Evolutionary conservation across 2,797 vertebrate species (phyloP).

Genomic region (Gorsachius magnificus): DNA sequence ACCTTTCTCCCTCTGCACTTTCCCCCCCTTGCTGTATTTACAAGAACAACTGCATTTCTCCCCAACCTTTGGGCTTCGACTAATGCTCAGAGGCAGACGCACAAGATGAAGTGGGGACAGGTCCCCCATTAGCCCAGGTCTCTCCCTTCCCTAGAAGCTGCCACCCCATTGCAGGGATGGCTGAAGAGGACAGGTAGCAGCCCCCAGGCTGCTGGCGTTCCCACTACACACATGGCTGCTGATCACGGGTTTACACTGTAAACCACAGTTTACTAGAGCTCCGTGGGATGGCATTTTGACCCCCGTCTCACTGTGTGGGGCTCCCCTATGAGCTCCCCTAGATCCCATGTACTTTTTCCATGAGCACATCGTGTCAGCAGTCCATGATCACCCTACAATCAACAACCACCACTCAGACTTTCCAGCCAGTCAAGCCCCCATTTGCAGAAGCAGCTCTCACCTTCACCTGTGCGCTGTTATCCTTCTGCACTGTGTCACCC

Average conservation of each 20-base stretch:
- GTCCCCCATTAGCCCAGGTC: no score
- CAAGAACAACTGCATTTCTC: neutral
- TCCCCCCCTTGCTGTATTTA: neutral
- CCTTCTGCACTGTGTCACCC: neutral
- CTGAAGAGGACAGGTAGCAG: neutral
- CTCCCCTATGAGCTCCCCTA: neutral
- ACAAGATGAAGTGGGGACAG: neutral
- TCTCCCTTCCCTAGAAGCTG: neutral
- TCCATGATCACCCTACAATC: neutral
- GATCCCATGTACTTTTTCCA: neutral
- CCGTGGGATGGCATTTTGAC: neutral
- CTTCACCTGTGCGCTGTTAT: neutral
- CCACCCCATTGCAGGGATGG: neutral
- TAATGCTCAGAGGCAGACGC: neutral
- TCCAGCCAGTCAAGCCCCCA: neutral
- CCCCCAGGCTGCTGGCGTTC: neutral
- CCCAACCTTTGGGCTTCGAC: neutral
- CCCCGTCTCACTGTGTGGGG: accelerated
- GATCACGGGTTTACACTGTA: neutral
- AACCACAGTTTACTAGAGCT: neutral
- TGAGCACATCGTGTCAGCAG: neutral
- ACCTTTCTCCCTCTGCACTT: neutral
- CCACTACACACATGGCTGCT: neutral
- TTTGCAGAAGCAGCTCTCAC: neutral
- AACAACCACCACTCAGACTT: neutral